Conservation (phyloP, 1,140 invertebrate species). For the Dolichoris vasculosae region DNA sequence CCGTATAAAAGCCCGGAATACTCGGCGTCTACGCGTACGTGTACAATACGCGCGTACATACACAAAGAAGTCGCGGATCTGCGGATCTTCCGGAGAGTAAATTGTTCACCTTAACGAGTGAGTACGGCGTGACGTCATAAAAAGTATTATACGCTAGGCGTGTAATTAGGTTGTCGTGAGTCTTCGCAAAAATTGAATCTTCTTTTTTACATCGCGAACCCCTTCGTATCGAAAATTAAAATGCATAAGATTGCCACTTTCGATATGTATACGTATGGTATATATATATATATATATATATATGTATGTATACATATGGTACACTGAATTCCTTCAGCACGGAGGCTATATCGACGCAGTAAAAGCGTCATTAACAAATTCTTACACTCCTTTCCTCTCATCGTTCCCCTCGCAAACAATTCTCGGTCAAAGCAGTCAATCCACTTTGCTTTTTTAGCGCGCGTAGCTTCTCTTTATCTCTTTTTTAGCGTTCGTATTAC, state of each 20-base stretch:
- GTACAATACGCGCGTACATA: too few species aligned
- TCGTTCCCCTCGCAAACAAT: background rate
- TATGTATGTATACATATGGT: background rate
- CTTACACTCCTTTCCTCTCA: background rate
- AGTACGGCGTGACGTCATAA: slow-evolving; percentile 17
- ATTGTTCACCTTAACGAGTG: slow-evolving; percentile 1
- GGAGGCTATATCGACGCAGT: background rate
- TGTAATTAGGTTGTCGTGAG: slow-evolving; percentile 31
- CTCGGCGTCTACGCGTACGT: too few species aligned
- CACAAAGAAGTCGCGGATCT: too few species aligned
- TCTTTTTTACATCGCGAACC: background rate
- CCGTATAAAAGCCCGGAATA: background rate
- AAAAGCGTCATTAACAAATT: slow-evolving; percentile 41
- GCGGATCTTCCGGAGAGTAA: background rate
- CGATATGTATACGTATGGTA: background rate
- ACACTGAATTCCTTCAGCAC: background rate
- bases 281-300: background rate
- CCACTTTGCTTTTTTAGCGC: slow-evolving; percentile 6
- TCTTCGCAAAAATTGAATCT: slow-evolving; percentile 29
- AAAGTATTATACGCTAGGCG: slow-evolving; percentile 27
- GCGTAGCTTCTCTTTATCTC: background rate
- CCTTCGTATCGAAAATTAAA: slow-evolving; percentile 23
- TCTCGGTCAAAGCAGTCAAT: background rate
- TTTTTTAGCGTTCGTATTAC: background rate
- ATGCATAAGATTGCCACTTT: slow-evolving; percentile 40